A percentile compares a stretch with the other conserved stretches of the same genome.
phyloP scores from a whole-genome alignment of 2,888 invertebrate genomes.

The Clunio marinus region DNA sequence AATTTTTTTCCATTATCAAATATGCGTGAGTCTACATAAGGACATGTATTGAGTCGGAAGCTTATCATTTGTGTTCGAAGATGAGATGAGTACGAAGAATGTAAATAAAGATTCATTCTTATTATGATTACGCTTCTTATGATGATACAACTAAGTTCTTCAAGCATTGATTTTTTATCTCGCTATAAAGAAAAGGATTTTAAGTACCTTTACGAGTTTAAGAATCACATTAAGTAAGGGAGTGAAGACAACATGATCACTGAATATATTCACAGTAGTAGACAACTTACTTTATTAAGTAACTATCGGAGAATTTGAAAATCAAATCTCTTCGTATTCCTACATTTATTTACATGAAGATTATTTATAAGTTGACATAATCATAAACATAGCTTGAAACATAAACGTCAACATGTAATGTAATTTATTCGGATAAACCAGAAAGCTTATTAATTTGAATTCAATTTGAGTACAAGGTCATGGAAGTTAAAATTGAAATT shows the following conservation, averaged over 20 bases:
- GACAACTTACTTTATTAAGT: too few species aligned
- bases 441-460: too few species aligned
- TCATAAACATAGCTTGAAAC: too few species aligned
- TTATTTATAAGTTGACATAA: too few species aligned
- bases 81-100: neutral
- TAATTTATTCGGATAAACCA: too few species aligned
- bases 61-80: too few species aligned
- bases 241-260: too few species aligned
- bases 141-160: constrained; percentile 6
- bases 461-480: too few species aligned
- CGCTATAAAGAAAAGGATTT: neutral
- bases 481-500: too few species aligned
- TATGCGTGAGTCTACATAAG: neutral
- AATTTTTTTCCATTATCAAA: constrained; percentile 26
- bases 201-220: neutral
- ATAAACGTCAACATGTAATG: too few species aligned
- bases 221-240: neutral
- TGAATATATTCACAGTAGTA: too few species aligned
- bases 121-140: constrained; percentile 21
- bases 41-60: neutral
- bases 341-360: too few species aligned
- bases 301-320: neutral
- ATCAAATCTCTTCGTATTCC: constrained; percentile 3
- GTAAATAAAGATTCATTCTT: constrained; percentile 20
- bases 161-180: constrained; percentile 8